These are phyloP conservation scores for Spodoptera frugiperda DNA, from an alignment of 1,140 invertebrate species.

Conservation along the genomic window DNA sequence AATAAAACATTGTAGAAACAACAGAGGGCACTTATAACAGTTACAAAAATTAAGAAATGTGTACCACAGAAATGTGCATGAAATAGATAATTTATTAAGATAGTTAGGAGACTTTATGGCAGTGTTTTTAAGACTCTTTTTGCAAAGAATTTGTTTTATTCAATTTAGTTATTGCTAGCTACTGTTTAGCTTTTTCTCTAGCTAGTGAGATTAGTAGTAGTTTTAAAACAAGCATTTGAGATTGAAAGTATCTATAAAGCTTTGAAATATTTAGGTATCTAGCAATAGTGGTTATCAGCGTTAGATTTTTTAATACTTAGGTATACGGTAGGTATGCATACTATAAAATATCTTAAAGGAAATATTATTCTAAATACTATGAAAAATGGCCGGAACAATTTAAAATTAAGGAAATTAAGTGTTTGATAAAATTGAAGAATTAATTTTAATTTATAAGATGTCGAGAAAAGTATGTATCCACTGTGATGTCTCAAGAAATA, in stretches of 20 bases:
- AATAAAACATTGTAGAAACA: neutral
- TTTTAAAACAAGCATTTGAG: too few species aligned
- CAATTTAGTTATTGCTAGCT: conserved; percentile 9
- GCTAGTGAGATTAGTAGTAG: neutral
- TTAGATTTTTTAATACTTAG: neutral
- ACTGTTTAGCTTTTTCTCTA: conserved; percentile 9
- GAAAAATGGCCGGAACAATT: conserved; percentile 83
- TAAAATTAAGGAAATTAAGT: conserved; percentile 60
- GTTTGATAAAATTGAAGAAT: conserved; percentile 12
- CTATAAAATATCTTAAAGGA: conserved; percentile 47
- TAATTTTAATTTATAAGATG: neutral
- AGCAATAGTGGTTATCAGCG: neutral
- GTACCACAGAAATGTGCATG: neutral
- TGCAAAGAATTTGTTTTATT: neutral
- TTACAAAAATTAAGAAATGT: too few species aligned
- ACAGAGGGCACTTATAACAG: neutral
- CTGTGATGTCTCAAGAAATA: neutral
- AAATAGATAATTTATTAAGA: neutral
- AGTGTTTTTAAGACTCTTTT: conserved; percentile 35
- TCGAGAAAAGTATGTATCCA: neutral
- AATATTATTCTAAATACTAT: conserved; percentile 67
- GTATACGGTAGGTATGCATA: neutral
- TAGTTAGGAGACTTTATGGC: conserved; percentile 30
- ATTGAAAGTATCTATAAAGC: neutral
- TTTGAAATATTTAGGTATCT: neutral